Evolutionary conservation across 1,140 invertebrate species (phyloP).

Genomic region (Solenopsis invicta): DNA sequence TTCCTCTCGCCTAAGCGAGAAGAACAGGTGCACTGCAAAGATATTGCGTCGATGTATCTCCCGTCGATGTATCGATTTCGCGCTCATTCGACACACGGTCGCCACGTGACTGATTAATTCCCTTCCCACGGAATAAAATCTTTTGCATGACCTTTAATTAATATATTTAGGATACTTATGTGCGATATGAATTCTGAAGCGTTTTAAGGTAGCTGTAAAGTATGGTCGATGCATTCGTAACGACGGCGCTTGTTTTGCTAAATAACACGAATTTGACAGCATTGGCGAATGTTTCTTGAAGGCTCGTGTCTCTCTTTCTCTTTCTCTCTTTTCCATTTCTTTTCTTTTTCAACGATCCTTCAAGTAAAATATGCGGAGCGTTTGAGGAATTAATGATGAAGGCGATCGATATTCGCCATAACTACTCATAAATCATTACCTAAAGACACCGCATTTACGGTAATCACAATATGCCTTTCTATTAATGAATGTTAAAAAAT

Average conservation of each 20-base stretch:
- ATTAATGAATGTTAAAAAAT: slow-evolving; percentile 14
- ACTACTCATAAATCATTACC: slow-evolving; percentile 1
- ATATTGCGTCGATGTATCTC: slow-evolving; percentile 46
- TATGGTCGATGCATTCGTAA: background rate
- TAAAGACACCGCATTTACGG: background rate
- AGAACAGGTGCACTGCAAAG: slow-evolving; percentile 66
- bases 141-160: slow-evolving; percentile 11
- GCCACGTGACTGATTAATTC: background rate
- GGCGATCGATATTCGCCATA: background rate
- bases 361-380: background rate
- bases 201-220: background rate
- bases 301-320: too few species aligned
- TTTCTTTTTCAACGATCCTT: background rate
- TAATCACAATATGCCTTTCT: background rate
- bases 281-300: background rate
- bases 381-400: background rate
- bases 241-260: background rate
- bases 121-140: background rate
- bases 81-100: background rate
- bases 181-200: background rate
- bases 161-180: background rate
- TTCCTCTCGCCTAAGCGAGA: slow-evolving; percentile 58
- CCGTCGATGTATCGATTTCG: slow-evolving; percentile 11
- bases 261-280: background rate
- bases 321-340: background rate